Evolutionary conservation across 2,113 vertebrate genomes (phyloP).

Genomic region (Gavialis gangeticus): DNA sequence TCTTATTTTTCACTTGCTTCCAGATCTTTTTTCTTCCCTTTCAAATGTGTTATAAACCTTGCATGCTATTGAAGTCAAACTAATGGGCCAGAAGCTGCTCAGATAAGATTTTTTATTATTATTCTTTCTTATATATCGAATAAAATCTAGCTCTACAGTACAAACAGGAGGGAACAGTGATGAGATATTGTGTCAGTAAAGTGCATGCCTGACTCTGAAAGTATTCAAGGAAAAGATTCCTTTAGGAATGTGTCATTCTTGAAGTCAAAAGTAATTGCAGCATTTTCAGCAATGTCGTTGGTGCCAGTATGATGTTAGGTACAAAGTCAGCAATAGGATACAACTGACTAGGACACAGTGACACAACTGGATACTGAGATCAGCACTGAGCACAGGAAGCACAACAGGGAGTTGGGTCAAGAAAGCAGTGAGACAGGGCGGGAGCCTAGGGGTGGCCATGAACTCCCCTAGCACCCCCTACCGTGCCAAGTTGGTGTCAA

Average conservation of each 20-base stretch:
- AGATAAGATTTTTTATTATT: neutral
- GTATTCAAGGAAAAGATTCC: neutral
- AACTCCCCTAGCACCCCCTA: too few species aligned
- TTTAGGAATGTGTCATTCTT: conserved; percentile 37
- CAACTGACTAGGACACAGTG: conserved; percentile 21
- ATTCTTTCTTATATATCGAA: conserved; percentile 23
- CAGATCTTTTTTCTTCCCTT: neutral
- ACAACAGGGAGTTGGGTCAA: neutral
- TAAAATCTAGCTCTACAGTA: conserved; percentile 33
- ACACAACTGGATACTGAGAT: neutral
- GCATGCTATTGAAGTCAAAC: accelerated
- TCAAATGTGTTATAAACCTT: neutral
- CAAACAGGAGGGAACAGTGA: conserved; percentile 18
- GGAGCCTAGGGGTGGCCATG: too few species aligned
- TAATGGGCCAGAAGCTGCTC: neutral
- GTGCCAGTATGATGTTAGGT: neutral
- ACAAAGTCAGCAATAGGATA: neutral
- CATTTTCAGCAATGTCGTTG: conserved; percentile 5
- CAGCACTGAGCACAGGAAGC: neutral
- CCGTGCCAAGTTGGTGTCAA: too few species aligned
- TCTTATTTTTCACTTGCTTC: neutral
- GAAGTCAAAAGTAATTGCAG: neutral
- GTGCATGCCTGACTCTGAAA: neutral
- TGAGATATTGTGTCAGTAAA: neutral
- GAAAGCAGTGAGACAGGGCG: neutral